phyloP scores from a whole-genome alignment of 2,113 vertebrate genomes.

The Psophia crepitans region DNA sequence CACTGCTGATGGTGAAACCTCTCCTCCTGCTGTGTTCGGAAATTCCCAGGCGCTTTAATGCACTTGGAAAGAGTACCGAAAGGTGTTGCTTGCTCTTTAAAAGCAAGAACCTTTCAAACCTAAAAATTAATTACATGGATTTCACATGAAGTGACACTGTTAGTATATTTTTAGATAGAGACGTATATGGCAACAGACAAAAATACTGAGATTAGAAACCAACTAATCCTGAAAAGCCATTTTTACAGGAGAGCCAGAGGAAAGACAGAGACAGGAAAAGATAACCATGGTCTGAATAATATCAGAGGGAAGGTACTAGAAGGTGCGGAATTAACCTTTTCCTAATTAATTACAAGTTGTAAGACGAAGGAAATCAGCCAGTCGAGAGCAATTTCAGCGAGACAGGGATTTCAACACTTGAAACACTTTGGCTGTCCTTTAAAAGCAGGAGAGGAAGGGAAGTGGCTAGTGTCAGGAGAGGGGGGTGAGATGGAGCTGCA shows the following conservation, averaged over 20 bases:
- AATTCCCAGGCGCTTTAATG: not conserved
- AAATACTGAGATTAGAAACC: not conserved
- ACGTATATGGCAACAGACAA: not conserved
- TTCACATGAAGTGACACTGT: not conserved
- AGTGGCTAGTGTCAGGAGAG: not conserved
- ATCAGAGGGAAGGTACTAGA: not conserved
- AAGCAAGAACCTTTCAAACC: conserved; percentile 29
- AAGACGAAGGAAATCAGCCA: not conserved
- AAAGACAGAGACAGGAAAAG: not conserved
- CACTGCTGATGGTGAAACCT: not conserved
- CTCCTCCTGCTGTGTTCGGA: not conserved
- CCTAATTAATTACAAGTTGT: not conserved
- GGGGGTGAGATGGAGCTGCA: not conserved
- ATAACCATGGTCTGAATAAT: not conserved
- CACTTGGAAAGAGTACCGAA: not conserved
- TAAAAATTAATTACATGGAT: not conserved
- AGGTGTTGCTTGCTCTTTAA: not conserved
- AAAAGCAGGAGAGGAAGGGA: not conserved
- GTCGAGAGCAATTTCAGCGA: not conserved
- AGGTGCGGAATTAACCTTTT: not conserved
- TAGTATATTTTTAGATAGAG: conserved; percentile 3
- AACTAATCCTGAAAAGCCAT: not conserved
- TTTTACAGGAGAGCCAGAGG: not conserved
- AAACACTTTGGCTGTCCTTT: not conserved
- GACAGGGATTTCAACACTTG: not conserved